Conservation (phyloP, 1,140 invertebrate species). For the Chrysoperla carnea region DNA sequence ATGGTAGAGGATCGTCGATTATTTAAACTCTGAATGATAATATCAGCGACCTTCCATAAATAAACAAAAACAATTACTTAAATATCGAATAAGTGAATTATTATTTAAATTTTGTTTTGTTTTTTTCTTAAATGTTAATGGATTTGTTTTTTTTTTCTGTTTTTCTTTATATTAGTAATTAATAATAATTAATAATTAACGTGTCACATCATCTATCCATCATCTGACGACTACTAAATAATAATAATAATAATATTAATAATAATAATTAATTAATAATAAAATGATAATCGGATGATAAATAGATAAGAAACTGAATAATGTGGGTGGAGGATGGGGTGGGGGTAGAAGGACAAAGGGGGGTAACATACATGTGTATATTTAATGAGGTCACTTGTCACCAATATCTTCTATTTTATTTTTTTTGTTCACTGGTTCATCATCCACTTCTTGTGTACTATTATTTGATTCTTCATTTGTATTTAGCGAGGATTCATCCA, state of each 20-base stretch:
- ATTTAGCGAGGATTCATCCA: slow-evolving; percentile 10
- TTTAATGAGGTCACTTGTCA: slow-evolving; percentile 20
- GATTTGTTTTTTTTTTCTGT: neutral
- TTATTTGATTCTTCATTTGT: slow-evolving; percentile 10
- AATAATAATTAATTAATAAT: neutral
- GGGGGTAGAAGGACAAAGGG: neutral
- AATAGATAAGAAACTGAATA: neutral
- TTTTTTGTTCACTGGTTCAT: slow-evolving; percentile 19
- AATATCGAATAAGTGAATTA: neutral
- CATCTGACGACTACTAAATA: neutral
- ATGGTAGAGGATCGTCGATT: too few species aligned
- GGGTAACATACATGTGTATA: neutral
- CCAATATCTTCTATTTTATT: slow-evolving; percentile 15
- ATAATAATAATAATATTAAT: neutral
- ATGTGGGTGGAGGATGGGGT: too few species aligned
- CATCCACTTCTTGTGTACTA: slow-evolving; percentile 4
- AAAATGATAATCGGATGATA: too few species aligned
- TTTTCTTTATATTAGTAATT: too few species aligned
- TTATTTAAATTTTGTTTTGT: neutral
- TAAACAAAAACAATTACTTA: too few species aligned
- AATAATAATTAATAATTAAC: too few species aligned
- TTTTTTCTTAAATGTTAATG: neutral
- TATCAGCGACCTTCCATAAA: too few species aligned
- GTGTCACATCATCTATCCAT: too few species aligned
- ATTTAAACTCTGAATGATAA: too few species aligned